These are phyloP conservation scores for Cybosia mesomella DNA, from an alignment of 2,888 invertebrate genomes.

Conservation along the genomic window DNA sequence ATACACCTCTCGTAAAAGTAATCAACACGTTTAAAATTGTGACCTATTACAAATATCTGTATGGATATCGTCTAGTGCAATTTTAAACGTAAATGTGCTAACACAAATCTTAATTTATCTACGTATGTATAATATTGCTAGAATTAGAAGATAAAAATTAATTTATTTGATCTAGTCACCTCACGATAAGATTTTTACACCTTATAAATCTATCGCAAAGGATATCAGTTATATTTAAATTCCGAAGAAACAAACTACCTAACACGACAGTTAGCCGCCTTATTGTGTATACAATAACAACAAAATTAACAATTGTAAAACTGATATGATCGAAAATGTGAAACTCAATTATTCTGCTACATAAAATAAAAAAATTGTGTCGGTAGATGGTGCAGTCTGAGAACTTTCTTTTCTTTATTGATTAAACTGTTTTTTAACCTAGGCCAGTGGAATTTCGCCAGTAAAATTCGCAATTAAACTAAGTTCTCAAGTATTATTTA, in stretches of 20 bases:
- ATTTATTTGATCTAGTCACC: slow-evolving; percentile 81
- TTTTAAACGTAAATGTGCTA: slow-evolving; percentile 49
- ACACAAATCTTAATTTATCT: slow-evolving; percentile 55
- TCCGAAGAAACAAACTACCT: slow-evolving; percentile 40
- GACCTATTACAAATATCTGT: slow-evolving; percentile 24
- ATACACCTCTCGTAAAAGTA: slow-evolving; percentile 33
- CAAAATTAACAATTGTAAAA: slow-evolving; percentile 38
- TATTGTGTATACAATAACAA: slow-evolving; percentile 38
- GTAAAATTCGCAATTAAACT: not conserved
- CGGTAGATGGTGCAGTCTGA: slow-evolving; percentile 17
- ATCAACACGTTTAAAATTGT: slow-evolving; percentile 50
- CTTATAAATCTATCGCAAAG: slow-evolving; percentile 42
- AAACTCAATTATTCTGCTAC: slow-evolving; percentile 18
- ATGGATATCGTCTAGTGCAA: slow-evolving; percentile 36
- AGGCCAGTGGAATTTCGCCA: not conserved
- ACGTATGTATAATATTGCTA: slow-evolving; percentile 66
- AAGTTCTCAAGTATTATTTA: too few relatives aligned
- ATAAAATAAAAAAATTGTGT: slow-evolving; percentile 16
- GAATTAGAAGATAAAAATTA: slow-evolving; percentile 56
- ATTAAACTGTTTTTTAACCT: not conserved
- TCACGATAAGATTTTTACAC: slow-evolving; percentile 52
- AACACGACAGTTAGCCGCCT: slow-evolving; percentile 40
- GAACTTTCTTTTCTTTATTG: not conserved
- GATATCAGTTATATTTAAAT: slow-evolving; percentile 31
- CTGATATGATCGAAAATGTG: slow-evolving; percentile 25